Evolutionary conservation across 2,797 vertebrate species (phyloP), one percentile per base, ranked within the genome.

Genomic region (Florisuga fusca): DNA sequence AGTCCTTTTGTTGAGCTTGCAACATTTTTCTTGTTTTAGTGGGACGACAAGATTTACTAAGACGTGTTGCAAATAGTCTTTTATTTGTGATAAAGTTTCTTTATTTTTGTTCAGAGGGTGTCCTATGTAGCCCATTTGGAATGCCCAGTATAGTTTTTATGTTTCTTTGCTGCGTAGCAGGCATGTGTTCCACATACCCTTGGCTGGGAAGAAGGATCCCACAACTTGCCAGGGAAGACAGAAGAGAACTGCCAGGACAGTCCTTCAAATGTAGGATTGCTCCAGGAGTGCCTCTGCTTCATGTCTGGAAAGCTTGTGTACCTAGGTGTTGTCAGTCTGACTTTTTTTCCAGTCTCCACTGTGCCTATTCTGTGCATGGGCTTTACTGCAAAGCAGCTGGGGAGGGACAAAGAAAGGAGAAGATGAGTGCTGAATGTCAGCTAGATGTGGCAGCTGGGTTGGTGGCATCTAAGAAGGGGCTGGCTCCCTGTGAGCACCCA

Each of bases 101-200:
- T 41, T 41, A 10, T 64, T 83, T 87, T 73, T 2, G 1, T 48
- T 64, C 38, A 75, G 41, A 71, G 50, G 53, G 23, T 3, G 2
- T 67, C 46, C 10, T 11, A 21, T 18, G 31, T 3, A 34, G 48
- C 15, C 22, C 10, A 3, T 68, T 87, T 83, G 15, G 94, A 75
- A 72, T 33, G 12, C 69, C 19, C 58, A 50, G 25, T 12, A 31
- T 3, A 20, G 2, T 59, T 77, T 54, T 45, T 8, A 3, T 33
- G 4, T 50, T 75, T 58, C 15, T 83, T 74, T 61, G 16, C 61
- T 62, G 8, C 10, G 9, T 34, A 51, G 33, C 20, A 64, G 81
- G 38, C 2, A 0, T 0, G 3, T 8, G 21, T 74, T 89, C 45
- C 72, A 87, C 1, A 0, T 27, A 36, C 57, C 21, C 41, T 46